phyloP scores from a whole-genome alignment of 1,140 invertebrate species.

The Cotesia chilonis region DNA sequence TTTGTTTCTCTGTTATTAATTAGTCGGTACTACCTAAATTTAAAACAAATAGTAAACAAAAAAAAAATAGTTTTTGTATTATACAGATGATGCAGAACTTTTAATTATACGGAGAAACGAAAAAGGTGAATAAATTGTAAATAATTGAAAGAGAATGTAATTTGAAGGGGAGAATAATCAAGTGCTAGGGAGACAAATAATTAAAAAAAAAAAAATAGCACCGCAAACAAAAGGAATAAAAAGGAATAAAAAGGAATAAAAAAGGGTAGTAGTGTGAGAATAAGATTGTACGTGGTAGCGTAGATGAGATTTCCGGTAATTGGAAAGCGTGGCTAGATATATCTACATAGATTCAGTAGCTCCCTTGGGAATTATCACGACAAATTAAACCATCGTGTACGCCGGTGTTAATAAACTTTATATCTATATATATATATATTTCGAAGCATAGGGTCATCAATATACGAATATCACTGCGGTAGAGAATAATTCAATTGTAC shows the following conservation, averaged over 20 bases:
- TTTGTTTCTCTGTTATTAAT: no score
- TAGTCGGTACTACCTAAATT: no score
- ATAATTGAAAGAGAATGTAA: no score
- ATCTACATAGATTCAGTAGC: no score
- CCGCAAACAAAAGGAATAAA: not conserved
- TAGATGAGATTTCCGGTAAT: constrained; percentile 7
- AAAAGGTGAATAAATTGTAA: no score
- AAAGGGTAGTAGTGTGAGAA: not conserved
- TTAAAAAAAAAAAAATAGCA: not conserved
- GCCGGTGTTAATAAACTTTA: constrained; percentile 4
- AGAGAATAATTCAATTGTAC: not conserved
- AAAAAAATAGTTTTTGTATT: no score
- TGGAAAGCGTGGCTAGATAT: constrained; percentile 16
- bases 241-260: not conserved
- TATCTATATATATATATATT: no score
- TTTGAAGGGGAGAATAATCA: no score
- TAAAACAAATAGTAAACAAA: no score
- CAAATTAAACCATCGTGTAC: constrained; percentile 14
- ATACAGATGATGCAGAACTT: no score
- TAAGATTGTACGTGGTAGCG: not conserved
- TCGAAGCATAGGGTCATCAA: no score
- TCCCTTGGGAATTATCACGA: constrained; percentile 8
- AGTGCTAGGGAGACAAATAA: not conserved
- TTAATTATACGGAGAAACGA: no score
- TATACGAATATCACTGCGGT: constrained; percentile 12